Evolutionary conservation across 2,113 vertebrate genomes (phyloP), one percentile per base, ranked within the genome.

Genomic region (Etheostoma cragini): DNA sequence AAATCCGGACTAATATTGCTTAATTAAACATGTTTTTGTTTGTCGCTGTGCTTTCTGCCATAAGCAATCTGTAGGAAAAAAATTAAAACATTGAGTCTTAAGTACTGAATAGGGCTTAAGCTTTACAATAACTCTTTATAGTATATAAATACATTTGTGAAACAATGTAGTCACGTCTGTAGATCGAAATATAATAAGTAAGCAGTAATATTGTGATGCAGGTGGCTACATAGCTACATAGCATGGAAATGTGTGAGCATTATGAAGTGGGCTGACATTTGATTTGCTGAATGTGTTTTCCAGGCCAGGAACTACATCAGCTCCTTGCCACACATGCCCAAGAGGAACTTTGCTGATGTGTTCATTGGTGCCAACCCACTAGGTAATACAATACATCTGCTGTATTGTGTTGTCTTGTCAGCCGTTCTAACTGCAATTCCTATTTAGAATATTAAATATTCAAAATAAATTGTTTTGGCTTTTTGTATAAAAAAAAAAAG

Each of bases 291-390:
- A 6, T 76, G n/a, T 75, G 30, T 81, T 78, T 92, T 53, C 7
- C 94, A 99, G 98, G 98, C 98, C 71, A 96, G 98, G 89, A 99
- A 98, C 94, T 99, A 99, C 88, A 98, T 99, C 81, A 96, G 96
- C 93, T 99, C 98, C 61, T 92, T 99, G 91, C 95, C 96, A 84
- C 94, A 97, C 57, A 98, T 98, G 97, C 96, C 97, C 66, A 99
- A 99, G 94, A 99, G 98, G 96, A 97, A 97, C 94, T 99, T 99
- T 93, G 95, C 97, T 82, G 96, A 99, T 47, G 98, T 99, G 82
- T 99, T 99, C 91, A 95, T 99, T 84, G 98, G 98, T 84, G 98
- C 98, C 87, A 99, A 99, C 86, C 98, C 98, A 58, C 91, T 94
- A 86, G 98, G 98, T 99, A 96, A 96, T 92, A 26, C 17, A 4